phyloP scores from a whole-genome alignment of 2,888 invertebrate species.

The Galeruca laticollis region DNA sequence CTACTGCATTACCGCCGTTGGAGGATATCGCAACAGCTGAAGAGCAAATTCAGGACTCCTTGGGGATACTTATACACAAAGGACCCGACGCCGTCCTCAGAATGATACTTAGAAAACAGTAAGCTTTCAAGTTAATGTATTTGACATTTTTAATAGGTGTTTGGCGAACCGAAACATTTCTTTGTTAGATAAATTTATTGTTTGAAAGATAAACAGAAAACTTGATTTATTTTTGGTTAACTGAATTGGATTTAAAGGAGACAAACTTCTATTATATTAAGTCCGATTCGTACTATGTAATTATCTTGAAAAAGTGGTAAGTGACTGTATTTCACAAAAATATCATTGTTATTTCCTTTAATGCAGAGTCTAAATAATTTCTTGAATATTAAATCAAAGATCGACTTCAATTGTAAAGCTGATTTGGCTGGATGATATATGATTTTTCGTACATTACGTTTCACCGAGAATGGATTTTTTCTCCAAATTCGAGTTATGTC shows the following conservation, averaged over 20 bases:
- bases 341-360: too few species aligned
- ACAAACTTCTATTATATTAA: too few species aligned
- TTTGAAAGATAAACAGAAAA: not conserved
- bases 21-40: constrained; percentile 76
- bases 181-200: not conserved
- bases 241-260: not conserved
- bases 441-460: too few species aligned
- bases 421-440: too few species aligned
- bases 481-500: too few species aligned
- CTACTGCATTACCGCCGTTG: constrained; percentile 68
- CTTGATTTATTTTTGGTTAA: not conserved
- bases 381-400: too few species aligned
- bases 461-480: too few species aligned
- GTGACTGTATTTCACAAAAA: too few species aligned
- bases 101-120: constrained; percentile 85
- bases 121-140: constrained; percentile 62
- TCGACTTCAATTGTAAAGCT: too few species aligned
- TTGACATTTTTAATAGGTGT: not conserved
- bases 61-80: constrained; percentile 76
- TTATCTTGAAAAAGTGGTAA: too few species aligned
- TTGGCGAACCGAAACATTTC: not conserved
- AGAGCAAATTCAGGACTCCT: constrained; percentile 76
- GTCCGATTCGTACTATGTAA: too few species aligned
- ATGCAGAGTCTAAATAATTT: too few species aligned
- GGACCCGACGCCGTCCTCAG: constrained; percentile 84